These are phyloP conservation scores for Erannis defoliaria DNA, from an alignment of 2,888 invertebrate species.

Conservation along the genomic window DNA sequence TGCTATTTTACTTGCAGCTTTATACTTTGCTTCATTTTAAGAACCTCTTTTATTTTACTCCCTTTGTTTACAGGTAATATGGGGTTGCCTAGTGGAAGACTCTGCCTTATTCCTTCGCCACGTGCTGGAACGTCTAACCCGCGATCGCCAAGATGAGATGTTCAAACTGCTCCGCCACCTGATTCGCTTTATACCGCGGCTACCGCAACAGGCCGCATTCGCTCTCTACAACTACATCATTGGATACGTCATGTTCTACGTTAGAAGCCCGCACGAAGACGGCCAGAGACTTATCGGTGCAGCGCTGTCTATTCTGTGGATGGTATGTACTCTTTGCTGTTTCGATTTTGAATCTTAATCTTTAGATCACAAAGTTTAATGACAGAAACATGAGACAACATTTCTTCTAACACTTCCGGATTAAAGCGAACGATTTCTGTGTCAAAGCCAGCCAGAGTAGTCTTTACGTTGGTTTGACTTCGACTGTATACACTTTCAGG, in stretches of 20 bases:
- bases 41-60: background rate
- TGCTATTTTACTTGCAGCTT: no score
- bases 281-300: conserved; percentile 98
- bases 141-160: conserved; percentile 97
- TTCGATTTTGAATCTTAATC: background rate
- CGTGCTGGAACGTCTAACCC: conserved; percentile 97
- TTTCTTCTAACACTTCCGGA: no score
- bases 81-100: conserved; percentile 99
- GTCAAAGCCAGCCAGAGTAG: no score
- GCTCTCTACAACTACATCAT: conserved; percentile 99
- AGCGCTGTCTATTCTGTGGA: conserved; percentile 98
- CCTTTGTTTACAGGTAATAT: conserved; percentile 90
- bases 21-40: background rate
- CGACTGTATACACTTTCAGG: no score
- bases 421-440: no score
- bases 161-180: conserved; percentile 96
- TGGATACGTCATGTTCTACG: conserved; percentile 99
- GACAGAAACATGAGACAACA: no score
- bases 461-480: no score
- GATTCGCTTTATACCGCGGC: conserved; percentile 95
- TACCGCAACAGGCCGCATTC: conserved; percentile 99
- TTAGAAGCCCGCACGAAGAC: conserved; percentile 97
- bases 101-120: conserved; percentile 98
- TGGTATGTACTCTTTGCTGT: conserved; percentile 87
- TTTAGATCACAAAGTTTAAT: no score